Base-by-base conservation (phyloP, 1,140 invertebrate genomes). In the Maconellicoccus hirsutus region DNA sequence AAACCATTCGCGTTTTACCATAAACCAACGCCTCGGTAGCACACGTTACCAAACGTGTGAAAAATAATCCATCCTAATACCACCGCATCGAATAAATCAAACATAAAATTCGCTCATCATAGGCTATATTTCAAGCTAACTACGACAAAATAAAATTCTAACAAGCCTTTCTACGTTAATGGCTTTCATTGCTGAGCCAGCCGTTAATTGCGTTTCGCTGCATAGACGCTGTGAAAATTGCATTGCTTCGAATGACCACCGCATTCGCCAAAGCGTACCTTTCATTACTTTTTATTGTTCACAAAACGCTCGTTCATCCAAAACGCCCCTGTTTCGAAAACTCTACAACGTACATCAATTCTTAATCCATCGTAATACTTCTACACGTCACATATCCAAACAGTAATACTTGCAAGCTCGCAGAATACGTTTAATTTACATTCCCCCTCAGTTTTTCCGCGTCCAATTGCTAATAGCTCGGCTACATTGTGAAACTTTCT, bases 211-310 rank as follows among this genome's bases (percentile, higher is more conserved):
- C 29, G 29, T 33, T 33, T 12, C 29, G 29, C 29, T 33, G 29
- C 29, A 33, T 33, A 33, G 29, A 12, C 29, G 12, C 29, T 33
- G 29, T 16, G n/a, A 52, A 52, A 52, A 52, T 52, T 52, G n/a
- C 42, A 52, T 19, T 19, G n/a, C n/a, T 14, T 52, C n/a, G 42
- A 52, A 52, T 52, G 42, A 52, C 42, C 42, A 33, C 12, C 42
- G 42, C n/a, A 52, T 33, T 33, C 29, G 29, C 29, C 29, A 33
- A 33, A 33, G 12, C 42, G 16, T 19, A 52, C 42, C 42, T 52
- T 52, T 52, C 10, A 52, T 52, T 52, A 52, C n/a, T 52, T 52
- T 52, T 52, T 52, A 52, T 52, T 52, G n/a, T 52, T 52, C 42
- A 19, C 42, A 52, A 52, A 52, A 52, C 42, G 42, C 42, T 52